Evolutionary conservation across 2,888 invertebrate genomes (phyloP).

Genomic region (Laothoe populi): DNA sequence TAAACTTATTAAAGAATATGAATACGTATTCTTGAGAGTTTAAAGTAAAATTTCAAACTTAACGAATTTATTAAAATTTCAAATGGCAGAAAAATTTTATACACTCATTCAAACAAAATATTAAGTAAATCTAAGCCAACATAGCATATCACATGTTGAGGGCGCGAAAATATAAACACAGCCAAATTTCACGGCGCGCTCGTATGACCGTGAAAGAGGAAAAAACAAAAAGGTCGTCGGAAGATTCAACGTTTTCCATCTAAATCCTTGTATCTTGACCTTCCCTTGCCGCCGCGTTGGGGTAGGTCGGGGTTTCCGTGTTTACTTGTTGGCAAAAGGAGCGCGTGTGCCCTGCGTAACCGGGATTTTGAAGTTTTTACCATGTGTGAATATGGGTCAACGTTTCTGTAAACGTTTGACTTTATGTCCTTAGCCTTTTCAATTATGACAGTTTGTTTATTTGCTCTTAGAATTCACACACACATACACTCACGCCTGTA

Average conservation of each 20-base stretch:
- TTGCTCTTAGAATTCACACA: background rate
- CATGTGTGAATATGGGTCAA: background rate
- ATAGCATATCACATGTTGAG: background rate
- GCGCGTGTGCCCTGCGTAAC: background rate
- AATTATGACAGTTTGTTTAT: background rate
- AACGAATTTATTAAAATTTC: too few relatives aligned
- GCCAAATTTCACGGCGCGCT: background rate
- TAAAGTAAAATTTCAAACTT: too few relatives aligned
- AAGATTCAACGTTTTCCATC: conserved; percentile 30
- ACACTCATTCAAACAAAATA: too few relatives aligned
- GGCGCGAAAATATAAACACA: conserved; percentile 5
- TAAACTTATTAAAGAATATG: too few relatives aligned
- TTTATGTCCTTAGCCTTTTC: background rate
- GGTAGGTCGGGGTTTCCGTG: conserved; percentile 45
- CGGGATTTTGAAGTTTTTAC: background rate
- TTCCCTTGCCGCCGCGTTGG: conserved; percentile 42
- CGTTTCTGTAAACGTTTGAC: background rate
- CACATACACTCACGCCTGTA: too few relatives aligned
- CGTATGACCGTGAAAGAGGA: conserved; percentile 17
- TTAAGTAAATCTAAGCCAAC: background rate
- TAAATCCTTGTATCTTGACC: conserved; percentile 46
- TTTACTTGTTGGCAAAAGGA: conserved; percentile 30
- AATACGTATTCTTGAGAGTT: too few relatives aligned
- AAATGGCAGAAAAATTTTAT: too few relatives aligned
- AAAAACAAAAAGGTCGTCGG: conserved; percentile 28